These are phyloP conservation scores for Asarcornis scutulata DNA, from an alignment of 2,113 vertebrate species.

Conservation along the genomic window DNA sequence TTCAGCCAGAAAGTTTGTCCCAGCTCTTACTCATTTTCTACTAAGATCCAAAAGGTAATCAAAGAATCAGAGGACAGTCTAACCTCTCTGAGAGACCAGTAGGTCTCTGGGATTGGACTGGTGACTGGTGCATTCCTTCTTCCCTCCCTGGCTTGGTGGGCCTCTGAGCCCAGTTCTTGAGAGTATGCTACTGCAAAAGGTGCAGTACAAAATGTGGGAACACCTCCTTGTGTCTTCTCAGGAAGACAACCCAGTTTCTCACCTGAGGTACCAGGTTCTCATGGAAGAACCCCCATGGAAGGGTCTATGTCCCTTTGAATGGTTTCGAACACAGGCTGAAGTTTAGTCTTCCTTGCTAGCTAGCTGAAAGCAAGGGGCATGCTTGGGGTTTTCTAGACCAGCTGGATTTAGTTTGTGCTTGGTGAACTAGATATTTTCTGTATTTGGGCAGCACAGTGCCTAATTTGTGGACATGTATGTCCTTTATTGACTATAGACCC, in stretches of 20 bases:
- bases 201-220: background rate
- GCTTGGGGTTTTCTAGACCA: background rate
- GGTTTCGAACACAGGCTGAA: background rate
- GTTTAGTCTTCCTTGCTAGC: background rate
- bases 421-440: background rate
- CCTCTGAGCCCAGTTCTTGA: background rate
- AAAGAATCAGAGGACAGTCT: background rate
- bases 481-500: background rate
- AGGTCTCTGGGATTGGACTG: background rate
- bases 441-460: background rate
- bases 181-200: background rate
- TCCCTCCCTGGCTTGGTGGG: background rate
- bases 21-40: background rate
- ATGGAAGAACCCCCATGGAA: background rate
- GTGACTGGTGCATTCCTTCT: background rate
- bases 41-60: background rate
- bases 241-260: background rate
- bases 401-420: background rate
- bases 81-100: background rate
- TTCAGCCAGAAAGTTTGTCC: background rate
- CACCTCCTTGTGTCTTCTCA: background rate
- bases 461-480: background rate
- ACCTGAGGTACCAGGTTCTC: background rate
- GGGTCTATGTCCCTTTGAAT: background rate
- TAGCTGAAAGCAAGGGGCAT: background rate